Evolutionary conservation across 2,113 vertebrate genomes (phyloP).

Genomic region (Prionailurus bengalensis): DNA sequence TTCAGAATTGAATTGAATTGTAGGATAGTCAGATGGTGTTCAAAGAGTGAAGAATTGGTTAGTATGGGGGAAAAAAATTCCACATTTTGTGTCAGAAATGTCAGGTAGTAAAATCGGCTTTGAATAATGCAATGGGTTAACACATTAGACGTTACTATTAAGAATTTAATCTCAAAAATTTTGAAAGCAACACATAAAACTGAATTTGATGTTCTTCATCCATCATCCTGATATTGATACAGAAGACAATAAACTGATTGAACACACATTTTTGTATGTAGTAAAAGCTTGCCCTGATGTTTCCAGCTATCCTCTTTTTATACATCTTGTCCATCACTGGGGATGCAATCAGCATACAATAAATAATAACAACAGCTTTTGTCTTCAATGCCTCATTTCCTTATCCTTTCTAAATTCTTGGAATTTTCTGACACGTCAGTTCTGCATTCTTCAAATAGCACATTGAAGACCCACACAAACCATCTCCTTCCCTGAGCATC

Average conservation of each 20-base stretch:
- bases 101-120: neutral
- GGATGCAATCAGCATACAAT: neutral
- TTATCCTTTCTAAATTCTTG: constrained; percentile 6
- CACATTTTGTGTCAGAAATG: neutral
- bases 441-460: neutral
- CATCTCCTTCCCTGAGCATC: neutral
- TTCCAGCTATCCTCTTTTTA: neutral
- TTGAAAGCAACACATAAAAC: neutral
- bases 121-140: neutral
- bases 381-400: neutral
- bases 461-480: neutral
- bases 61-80: neutral
- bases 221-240: neutral
- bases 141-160: neutral
- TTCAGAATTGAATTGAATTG: neutral
- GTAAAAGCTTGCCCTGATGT: neutral
- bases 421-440: neutral
- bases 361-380: neutral
- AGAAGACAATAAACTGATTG: neutral
- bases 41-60: neutral
- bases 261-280: too few species aligned
- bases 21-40: neutral
- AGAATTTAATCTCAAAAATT: neutral
- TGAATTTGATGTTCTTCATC: neutral
- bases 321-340: neutral